These are phyloP conservation scores for Stenoptilia bipunctidactyla DNA, from an alignment of 2,888 invertebrate species.

Conservation along the genomic window DNA sequence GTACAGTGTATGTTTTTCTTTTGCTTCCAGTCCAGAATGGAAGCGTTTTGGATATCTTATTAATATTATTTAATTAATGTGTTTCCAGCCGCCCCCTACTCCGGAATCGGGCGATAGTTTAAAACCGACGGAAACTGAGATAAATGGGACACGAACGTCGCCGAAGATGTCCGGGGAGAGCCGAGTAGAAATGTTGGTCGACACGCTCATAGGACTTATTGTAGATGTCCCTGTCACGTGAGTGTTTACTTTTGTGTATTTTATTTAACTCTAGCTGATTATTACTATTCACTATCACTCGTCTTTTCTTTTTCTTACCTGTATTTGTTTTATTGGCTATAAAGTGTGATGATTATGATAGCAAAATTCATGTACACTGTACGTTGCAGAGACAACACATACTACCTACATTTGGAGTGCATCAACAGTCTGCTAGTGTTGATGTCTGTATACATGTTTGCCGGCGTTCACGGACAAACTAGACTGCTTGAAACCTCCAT, in stretches of 20 bases:
- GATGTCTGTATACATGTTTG: conserved; percentile 90
- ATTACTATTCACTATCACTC: too few species aligned
- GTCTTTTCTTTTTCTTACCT: too few species aligned
- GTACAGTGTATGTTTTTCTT: too few species aligned
- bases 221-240: conserved; percentile 87
- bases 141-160: conserved; percentile 14
- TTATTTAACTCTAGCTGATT: too few species aligned
- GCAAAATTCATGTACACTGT: too few species aligned
- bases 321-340: too few species aligned
- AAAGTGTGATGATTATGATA: too few species aligned
- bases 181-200: conserved; percentile 79
- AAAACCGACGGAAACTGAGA: background rate
- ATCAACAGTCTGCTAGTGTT: conserved; percentile 88
- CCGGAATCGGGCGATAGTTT: background rate
- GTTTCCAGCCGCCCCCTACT: background rate
- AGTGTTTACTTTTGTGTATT: conserved; percentile 36
- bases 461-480: conserved; percentile 70
- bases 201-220: conserved; percentile 82
- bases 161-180: conserved; percentile 37
- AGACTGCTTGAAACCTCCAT: conserved; percentile 75
- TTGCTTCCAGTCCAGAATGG: too few species aligned
- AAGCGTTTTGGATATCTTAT: too few species aligned
- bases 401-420: conserved; percentile 88
- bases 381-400: conserved; percentile 80
- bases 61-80: too few species aligned